Percentiles rank a stretch among this genome's conserved stretches.
Evolutionary conservation across 1,140 invertebrate genomes (phyloP).

Genomic region (Bombyx mori): DNA sequence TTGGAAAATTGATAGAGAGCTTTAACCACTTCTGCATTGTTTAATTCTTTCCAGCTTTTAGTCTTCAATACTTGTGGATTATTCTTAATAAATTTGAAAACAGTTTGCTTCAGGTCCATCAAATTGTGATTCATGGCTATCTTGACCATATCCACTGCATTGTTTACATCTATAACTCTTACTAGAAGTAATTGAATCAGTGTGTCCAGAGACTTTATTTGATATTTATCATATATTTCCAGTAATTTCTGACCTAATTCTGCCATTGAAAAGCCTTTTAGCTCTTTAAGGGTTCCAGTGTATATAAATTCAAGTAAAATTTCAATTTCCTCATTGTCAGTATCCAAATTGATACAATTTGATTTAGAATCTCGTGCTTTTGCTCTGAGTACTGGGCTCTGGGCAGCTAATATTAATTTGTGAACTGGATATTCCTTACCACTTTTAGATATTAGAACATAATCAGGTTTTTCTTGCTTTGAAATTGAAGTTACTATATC

Average conservation of each 20-base stretch:
- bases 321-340: constrained; percentile 33
- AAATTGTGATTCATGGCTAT: constrained; percentile 44
- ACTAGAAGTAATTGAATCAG: constrained; percentile 25
- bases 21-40: constrained; percentile 41
- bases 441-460: constrained; percentile 27
- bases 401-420: constrained; percentile 38
- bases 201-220: constrained; percentile 31
- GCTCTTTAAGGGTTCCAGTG: constrained; percentile 36
- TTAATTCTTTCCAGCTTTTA: constrained; percentile 39
- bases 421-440: constrained; percentile 33
- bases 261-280: too few species aligned
- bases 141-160: constrained; percentile 42
- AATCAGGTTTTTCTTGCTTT: constrained; percentile 36
- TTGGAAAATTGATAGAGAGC: constrained; percentile 30
- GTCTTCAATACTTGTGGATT: constrained; percentile 39
- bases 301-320: constrained; percentile 46
- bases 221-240: constrained; percentile 33
- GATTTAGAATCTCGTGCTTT: constrained; percentile 21
- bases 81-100: constrained; percentile 38
- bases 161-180: constrained; percentile 33
- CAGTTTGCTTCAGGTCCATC: constrained; percentile 24
- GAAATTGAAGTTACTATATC: constrained; percentile 26
- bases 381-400: constrained; percentile 36
- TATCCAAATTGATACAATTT: constrained; percentile 25
- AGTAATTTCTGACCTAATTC: constrained; percentile 15